phyloP scores from a whole-genome alignment of 2,113 vertebrate species.

The Phyllostomus discolor region DNA sequence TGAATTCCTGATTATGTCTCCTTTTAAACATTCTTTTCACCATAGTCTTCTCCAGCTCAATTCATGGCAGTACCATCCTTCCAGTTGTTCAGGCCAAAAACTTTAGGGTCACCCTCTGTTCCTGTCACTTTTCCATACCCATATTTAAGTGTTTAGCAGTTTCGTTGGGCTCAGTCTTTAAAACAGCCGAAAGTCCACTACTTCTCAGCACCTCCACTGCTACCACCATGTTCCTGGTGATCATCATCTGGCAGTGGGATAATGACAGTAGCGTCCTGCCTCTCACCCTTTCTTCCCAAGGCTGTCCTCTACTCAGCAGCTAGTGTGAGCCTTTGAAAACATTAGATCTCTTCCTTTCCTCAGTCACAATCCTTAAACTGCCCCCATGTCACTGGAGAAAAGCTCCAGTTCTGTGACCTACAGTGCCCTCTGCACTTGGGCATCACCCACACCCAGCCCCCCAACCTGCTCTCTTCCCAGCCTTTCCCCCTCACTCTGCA shows the following conservation, averaged over 20 bases:
- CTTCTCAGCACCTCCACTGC: not conserved
- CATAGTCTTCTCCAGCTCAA: not conserved
- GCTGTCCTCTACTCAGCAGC: not conserved
- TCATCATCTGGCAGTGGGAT: not conserved
- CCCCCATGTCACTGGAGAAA: not conserved
- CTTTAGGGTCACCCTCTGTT: not conserved
- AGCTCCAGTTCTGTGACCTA: not conserved
- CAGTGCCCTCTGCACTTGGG: not conserved
- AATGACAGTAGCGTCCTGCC: not conserved
- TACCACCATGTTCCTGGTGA: not conserved
- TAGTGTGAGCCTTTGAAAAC: not conserved
- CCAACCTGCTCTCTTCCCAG: not conserved
- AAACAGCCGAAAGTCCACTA: not conserved
- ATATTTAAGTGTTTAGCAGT: not conserved
- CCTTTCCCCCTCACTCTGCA: not conserved
- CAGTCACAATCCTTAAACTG: not conserved
- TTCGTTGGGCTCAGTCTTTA: not conserved
- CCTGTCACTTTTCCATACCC: not conserved
- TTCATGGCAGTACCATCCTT: not conserved
- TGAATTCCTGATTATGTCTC: constrained; percentile 7
- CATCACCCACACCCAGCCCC: not conserved
- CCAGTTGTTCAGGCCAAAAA: not conserved
- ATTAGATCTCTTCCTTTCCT: not conserved
- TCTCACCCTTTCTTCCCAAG: not conserved
- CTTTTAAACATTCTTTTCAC: not conserved